phyloP scores from a whole-genome alignment of 2,113 vertebrate genomes.

The Ictalurus furcatus region DNA sequence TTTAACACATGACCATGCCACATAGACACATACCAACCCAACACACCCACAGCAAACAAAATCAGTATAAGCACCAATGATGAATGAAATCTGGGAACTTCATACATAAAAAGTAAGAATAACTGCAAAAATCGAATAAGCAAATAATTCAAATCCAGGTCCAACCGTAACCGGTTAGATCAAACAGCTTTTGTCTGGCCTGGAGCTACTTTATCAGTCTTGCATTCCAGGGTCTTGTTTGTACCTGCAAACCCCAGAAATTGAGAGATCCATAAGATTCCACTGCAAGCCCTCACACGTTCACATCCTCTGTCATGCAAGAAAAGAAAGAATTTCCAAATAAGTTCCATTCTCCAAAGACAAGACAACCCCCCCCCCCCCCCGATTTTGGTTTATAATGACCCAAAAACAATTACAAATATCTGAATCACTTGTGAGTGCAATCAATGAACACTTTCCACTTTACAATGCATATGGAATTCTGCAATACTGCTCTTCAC shows the following conservation, averaged over 20 bases:
- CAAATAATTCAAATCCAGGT: conserved; percentile 27
- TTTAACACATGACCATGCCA: background rate
- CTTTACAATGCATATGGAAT: background rate
- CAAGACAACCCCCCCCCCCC: background rate
- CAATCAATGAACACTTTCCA: background rate
- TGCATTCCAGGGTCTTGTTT: conserved; percentile 45
- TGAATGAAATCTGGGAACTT: background rate
- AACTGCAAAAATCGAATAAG: background rate
- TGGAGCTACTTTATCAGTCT: conserved; percentile 37
- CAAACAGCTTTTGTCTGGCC: conserved; percentile 43
- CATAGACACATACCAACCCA: background rate
- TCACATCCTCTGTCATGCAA: background rate
- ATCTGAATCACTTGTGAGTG: background rate
- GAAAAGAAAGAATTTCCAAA: background rate
- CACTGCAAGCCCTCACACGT: conserved; percentile 1
- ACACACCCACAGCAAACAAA: background rate
- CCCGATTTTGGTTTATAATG: background rate
- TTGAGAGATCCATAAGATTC: conserved; percentile 24
- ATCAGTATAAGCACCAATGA: background rate
- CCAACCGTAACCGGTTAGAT: conserved; percentile 19
- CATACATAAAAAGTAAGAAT: conserved; percentile 25
- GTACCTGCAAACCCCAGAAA: conserved; percentile 46
- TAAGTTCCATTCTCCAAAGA: background rate
- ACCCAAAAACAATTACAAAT: background rate
- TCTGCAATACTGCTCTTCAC: background rate